phyloP scores from a whole-genome alignment of 2,888 invertebrate species.

The Gryllus longicercus region DNA sequence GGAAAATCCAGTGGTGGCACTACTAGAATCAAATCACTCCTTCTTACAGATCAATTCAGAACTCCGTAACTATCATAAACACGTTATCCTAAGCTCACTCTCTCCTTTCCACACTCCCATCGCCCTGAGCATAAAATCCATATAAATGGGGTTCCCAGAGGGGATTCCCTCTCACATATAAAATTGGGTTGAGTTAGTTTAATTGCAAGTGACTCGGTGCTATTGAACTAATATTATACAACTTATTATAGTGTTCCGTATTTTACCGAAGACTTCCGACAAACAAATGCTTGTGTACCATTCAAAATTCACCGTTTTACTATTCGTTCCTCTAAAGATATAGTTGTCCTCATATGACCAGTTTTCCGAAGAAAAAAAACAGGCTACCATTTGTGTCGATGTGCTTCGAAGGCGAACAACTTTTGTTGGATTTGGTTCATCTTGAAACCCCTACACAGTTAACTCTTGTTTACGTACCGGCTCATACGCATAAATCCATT shows the following conservation, averaged over 20 bases:
- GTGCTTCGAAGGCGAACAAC: conserved; percentile 43
- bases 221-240: no score
- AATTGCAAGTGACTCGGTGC: no score
- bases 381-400: conserved; percentile 4
- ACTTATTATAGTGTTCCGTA: background rate
- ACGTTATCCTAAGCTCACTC: no score
- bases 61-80: no score
- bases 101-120: no score
- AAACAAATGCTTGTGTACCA: conserved; percentile 23
- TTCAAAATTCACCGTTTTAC: background rate
- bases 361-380: background rate
- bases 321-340: background rate
- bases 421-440: conserved; percentile 42
- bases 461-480: conserved; percentile 29
- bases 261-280: background rate
- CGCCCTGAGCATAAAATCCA: no score
- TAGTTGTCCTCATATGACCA: background rate
- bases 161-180: no score
- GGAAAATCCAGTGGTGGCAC: no score
- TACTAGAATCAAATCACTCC: no score
- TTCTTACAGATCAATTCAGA: no score
- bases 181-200: no score
- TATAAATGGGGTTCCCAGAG: no score
- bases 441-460: conserved; percentile 44
- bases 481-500: conserved; percentile 22